Evolutionary conservation across 2,113 vertebrate genomes (phyloP), one percentile per base, ranked within the genome.

Genomic region (Sceloporus tristichus): DNA sequence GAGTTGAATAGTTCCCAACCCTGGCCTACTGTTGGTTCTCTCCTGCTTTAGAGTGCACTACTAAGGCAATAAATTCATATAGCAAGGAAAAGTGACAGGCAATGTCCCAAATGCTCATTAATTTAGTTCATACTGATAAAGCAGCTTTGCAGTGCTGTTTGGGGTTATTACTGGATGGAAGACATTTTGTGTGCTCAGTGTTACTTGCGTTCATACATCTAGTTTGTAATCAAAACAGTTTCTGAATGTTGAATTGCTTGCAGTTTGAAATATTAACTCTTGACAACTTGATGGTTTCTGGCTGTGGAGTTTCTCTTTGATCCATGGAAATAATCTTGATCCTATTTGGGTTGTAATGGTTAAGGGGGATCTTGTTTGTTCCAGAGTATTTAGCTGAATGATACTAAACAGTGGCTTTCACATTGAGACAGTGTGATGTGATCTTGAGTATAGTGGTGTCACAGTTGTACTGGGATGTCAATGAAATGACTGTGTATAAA

Each of bases 211-310:
- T 85, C 21, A 34, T 34, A 34, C 23, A 9, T 85, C 29, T 59
- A 9, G 16, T 53, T 74, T 56, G 18, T 29, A 40, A 76, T 76
- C 76, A 71, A 53, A n/a, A 29, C 29, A 13, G 68, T 29, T 74
- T 59, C n/a, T 40, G n/a, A 73, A 25, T 6, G 25, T 18, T 23
- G 11, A 85, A 40, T 76, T 76, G 54, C 8, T 76, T 76, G 11
- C 73, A 11, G 54, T 34, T 65, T 59, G 84, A 76, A 29, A 70
- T 38, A 38, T n/a, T 29, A 14, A 29, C 54, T 85, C 48, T 73
- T 65, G 10, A 76, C 71, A 85, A 76, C 83, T 59, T 65, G 73
- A 76, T 54, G 48, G 82, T 85, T 85, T 65, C 73, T 85, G 56
- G 56, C 56, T 77, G 5, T 77, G 38, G 54, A 27, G 10, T 85